Base-by-base conservation (phyloP, 1,140 invertebrate genomes). In the Piezodorus guildinii region DNA sequence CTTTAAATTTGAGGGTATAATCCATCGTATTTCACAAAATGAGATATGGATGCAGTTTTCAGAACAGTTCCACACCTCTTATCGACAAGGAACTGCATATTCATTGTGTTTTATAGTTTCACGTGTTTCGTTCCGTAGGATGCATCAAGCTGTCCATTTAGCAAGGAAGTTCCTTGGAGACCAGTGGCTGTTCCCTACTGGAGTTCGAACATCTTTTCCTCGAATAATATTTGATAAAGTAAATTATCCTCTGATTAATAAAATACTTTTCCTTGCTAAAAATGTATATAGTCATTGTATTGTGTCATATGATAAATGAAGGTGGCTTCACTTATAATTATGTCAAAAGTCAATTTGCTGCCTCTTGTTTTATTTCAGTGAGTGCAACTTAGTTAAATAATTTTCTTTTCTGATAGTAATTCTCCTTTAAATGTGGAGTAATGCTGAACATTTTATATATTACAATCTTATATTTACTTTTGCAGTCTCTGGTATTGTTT, bases 111-210 rank as follows among this genome's bases (percentile, higher is more conserved):
- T 66, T 46, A 45, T 14, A 25, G 51, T 43, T 6, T 62, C 46
- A 6, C 21, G 65, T 14, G 46, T 16, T 15, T 23, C 16, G 6
- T 46, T 64, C 0, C 39, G 49, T 25, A 23, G 49, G 23, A 58
- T 39, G n/a, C 65, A 66, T 60, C 62, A 64, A 34, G 62, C 62
- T 46, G 19, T 64, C 15, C 44, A 65, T 49, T 25, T 46, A 43
- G 51, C 58, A 30, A 19, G 15, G 10, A 39, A 30, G 6, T 27
- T 51, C 30, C n/a, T 58, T 17, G 39, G 51, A 8, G 8, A 15
- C 23, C 14, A 46, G n/a, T 39, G 62, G 44, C 25, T 59, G 8
- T 60, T 66, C n/a, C 58, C 62, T 51, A 52, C 46, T 16, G 25
- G 27, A 23, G 25, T 21, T 12, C 9, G 9, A n/a, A 19, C 12